Evolutionary conservation across 2,797 vertebrate genomes (phyloP).

Genomic region (Schizothorax lantsangensis): DNA sequence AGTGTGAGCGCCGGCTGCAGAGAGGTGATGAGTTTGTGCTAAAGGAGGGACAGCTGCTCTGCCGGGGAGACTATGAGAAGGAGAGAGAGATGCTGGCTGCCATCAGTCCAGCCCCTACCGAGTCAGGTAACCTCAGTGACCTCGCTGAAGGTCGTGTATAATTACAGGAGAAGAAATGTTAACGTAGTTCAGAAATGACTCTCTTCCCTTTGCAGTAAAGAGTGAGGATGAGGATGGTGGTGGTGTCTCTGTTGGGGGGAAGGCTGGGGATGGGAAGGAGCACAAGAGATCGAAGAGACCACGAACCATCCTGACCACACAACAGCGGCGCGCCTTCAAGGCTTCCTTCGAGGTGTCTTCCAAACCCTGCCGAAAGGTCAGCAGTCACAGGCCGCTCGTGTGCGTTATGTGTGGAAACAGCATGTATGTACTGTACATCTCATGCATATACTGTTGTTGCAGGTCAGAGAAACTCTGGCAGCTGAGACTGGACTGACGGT

Average conservation of each 20-base stretch:
- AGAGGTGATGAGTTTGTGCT: slow-evolving; percentile 91
- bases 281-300: slow-evolving; percentile 90
- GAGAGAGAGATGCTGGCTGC: slow-evolving; percentile 90
- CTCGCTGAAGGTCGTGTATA: background rate
- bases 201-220: slow-evolving; percentile 77
- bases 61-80: slow-evolving; percentile 91
- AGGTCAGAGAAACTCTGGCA: slow-evolving; percentile 91
- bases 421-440: background rate
- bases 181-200: background rate
- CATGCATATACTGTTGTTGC: background rate
- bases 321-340: slow-evolving; percentile 91
- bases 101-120: slow-evolving; percentile 87
- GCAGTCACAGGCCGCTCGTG: slow-evolving; percentile 34
- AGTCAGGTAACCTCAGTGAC: slow-evolving; percentile 78
- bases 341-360: slow-evolving; percentile 93
- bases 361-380: slow-evolving; percentile 91
- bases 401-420: background rate
- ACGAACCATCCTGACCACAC: slow-evolving; percentile 90
- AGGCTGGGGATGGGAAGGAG: slow-evolving; percentile 84
- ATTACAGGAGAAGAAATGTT: background rate
- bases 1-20: slow-evolving; percentile 89
- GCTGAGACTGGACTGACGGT: slow-evolving; percentile 91
- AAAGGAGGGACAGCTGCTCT: slow-evolving; percentile 91
- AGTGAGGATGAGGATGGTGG: slow-evolving; percentile 91
- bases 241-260: slow-evolving; percentile 79